Percentiles rank a stretch among this genome's conserved stretches.
Evolutionary conservation across 1,140 invertebrate species (phyloP).

Genomic region (Habropoda laboriosa): DNA sequence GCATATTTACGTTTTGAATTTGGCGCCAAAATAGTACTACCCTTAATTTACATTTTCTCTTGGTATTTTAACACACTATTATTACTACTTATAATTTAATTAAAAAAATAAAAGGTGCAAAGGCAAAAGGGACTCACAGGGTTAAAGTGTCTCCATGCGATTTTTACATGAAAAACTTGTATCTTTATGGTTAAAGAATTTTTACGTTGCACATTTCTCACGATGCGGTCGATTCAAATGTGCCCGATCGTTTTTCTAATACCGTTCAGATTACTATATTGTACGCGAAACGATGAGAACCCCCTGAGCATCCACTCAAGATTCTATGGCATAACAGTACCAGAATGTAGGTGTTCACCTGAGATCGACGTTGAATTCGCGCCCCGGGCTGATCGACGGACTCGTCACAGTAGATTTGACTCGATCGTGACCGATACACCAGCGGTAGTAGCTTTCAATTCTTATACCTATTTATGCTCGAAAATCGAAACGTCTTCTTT

Average conservation of each 20-base stretch:
- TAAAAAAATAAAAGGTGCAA: no score
- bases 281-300: constrained; percentile 26
- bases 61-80: no score
- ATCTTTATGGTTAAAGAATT: not conserved
- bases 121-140: no score
- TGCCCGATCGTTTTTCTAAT: constrained; percentile 1
- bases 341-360: constrained; percentile 31
- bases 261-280: constrained; percentile 27
- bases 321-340: constrained; percentile 44
- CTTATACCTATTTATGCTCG: constrained; percentile 31
- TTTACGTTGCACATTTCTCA: not conserved
- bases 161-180: not conserved
- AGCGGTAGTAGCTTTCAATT: constrained; percentile 41
- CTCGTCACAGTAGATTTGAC: constrained; percentile 56
- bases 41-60: no score
- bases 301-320: constrained; percentile 1
- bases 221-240: not conserved
- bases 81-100: no score
- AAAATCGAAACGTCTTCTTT: constrained; percentile 23
- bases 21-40: no score
- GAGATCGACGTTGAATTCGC: constrained; percentile 34
- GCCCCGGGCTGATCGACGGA: constrained; percentile 39
- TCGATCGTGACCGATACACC: constrained; percentile 44
- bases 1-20: no score
- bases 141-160: no score